Evolutionary conservation across 2,797 vertebrate species (phyloP), one percentile per base, ranked within the genome.

Genomic region (Chaenodraco wilsoni): DNA sequence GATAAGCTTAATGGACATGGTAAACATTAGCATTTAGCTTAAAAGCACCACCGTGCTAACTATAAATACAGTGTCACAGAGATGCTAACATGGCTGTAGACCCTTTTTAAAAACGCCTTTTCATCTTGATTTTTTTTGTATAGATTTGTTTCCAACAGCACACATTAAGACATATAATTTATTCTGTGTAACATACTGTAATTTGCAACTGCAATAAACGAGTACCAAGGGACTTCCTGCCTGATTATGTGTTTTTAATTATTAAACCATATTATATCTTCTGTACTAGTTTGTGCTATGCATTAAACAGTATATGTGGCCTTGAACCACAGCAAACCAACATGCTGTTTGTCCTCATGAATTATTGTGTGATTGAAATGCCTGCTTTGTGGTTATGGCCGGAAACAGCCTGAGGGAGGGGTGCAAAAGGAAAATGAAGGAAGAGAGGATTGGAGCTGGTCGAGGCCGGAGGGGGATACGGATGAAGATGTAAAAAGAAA

Each of bases 331-430:
- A 56, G 41, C 55, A n/a, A n/a, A 52, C 11, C 8, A 12, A 8
- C 3, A 11, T 21, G 4, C 5, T 5, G 16, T 21, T 6, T 40
- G 44, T 72, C 23, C 65, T 78, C 19, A 41, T 55, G 50, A 56
- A 67, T 72, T 58, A 61, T 12, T 65, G 65, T 56, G 31, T 70
- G 62, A 69, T 64, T 56, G 65, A 69, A 81, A 75, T 40, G 31
- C 21, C 19, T 59, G 41, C n/a, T 76, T 58, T 75, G 3, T 31
- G 44, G 27, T 56, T 31, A 33, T 57, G 72, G 45, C 43, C 10
- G 14, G 40, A 76, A 64, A 49, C 17, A 68, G 64, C 74, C 60
- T 2, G 56, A 62, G 58, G 82, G 43, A 78, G 15, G 51, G 61
- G 31, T 48, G 12, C 37, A 63, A 51, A 45, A 69, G 40, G n/a